These are phyloP conservation scores for Montipora cactus DNA, from an alignment of 64 coral and sea anemone genomes.

Conservation along the genomic window DNA sequence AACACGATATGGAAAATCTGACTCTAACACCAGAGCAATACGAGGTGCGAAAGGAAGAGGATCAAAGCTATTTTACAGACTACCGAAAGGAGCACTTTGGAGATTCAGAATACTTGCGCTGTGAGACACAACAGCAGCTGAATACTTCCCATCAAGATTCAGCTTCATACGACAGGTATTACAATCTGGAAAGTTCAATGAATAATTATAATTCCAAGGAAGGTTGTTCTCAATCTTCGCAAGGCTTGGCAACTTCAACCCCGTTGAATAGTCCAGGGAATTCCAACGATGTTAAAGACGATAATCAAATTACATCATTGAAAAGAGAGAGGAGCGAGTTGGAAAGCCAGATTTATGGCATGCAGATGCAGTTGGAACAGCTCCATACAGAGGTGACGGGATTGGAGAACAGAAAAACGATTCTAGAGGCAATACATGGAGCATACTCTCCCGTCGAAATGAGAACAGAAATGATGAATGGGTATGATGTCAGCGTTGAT, in stretches of 20 bases:
- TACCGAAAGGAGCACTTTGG: background rate
- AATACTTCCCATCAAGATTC: background rate
- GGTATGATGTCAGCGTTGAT: background rate
- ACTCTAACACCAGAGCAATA: constrained; percentile 2
- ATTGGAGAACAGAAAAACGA: constrained; percentile 67
- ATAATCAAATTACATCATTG: constrained; percentile 48
- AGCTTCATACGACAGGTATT: background rate
- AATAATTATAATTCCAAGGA: background rate
- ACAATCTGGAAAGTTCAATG: background rate
- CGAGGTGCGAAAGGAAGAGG: constrained; percentile 52
- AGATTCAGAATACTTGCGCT: background rate
- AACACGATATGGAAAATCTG: constrained; percentile 62
- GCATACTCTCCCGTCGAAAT: background rate
- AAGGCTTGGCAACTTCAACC: background rate
- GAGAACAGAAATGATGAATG: background rate
- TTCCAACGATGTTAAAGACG: background rate
- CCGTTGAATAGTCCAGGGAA: background rate
- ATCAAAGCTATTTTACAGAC: background rate
- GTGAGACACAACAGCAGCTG: background rate
- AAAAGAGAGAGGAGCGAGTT: constrained; percentile 75
- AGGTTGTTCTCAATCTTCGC: background rate
- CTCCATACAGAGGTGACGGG: constrained; percentile 75
- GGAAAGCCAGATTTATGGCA: constrained; percentile 68
- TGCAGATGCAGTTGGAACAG: constrained; percentile 60
- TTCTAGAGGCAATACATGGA: constrained; percentile 25